phyloP scores from a whole-genome alignment of 2,888 invertebrate species.

The Mesochorus sp. region DNA sequence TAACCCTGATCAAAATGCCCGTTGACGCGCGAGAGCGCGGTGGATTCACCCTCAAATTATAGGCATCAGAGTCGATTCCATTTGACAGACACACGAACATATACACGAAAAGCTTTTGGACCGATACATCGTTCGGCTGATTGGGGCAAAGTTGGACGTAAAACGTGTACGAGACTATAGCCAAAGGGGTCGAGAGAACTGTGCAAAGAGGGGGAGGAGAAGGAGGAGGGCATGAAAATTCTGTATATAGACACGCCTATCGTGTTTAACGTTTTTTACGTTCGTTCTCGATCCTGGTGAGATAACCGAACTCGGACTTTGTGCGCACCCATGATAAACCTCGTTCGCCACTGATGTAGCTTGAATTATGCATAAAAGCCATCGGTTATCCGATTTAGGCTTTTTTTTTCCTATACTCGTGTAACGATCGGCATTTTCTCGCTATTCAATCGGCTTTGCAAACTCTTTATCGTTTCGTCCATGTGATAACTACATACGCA shows the following conservation, averaged over 20 bases:
- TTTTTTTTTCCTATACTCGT: constrained; percentile 18
- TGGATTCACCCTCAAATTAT: constrained; percentile 56
- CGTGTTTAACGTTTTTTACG: constrained; percentile 52
- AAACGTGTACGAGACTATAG: constrained; percentile 12
- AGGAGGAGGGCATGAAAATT: background rate
- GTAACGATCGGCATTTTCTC: constrained; percentile 22
- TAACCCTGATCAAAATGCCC: constrained; percentile 36
- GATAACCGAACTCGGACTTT: constrained; percentile 35
- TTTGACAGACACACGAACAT: constrained; percentile 36
- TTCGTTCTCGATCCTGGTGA: constrained; percentile 26
- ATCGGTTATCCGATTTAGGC: constrained; percentile 25
- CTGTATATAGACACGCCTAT: constrained; percentile 38
- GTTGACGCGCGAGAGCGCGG: constrained; percentile 46
- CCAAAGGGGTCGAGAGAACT: background rate
- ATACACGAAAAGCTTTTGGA: constrained; percentile 37
- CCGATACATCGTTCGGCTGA: constrained; percentile 46
- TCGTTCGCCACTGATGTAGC: constrained; percentile 50
- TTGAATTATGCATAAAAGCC: constrained; percentile 63
- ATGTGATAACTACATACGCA: background rate
- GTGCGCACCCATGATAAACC: constrained; percentile 57
- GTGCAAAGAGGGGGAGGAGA: background rate
- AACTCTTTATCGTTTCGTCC: constrained; percentile 2
- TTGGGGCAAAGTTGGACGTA: constrained; percentile 49
- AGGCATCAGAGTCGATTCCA: constrained; percentile 56
- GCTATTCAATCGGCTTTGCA: background rate